phyloP scores from a whole-genome alignment of 2,113 vertebrate species.

The Accipiter virgatus region DNA sequence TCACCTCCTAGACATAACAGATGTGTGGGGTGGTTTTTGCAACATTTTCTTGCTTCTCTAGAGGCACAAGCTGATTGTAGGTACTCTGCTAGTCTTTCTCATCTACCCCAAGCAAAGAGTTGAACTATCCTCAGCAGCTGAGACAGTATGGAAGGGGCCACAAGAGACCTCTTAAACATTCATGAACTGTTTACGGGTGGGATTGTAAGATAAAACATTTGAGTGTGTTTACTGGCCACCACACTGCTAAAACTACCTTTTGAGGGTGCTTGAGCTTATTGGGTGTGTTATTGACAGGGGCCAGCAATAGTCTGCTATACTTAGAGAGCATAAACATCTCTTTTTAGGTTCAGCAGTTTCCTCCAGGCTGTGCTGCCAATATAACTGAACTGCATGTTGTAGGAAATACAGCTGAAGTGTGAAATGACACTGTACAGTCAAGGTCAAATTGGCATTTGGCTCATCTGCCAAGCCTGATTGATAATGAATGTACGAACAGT shows the following conservation, averaged over 20 bases:
- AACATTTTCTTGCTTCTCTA: not conserved
- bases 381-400: not conserved
- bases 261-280: not conserved
- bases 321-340: not conserved
- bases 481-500: not conserved
- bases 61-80: not conserved
- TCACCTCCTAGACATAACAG: fast-evolving
- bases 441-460: not conserved
- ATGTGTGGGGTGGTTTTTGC: not conserved
- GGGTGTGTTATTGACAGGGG: not conserved
- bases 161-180: not conserved
- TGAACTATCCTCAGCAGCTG: not conserved
- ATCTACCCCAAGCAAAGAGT: not conserved
- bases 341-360: not conserved
- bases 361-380: not conserved
- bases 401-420: not conserved
- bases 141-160: not conserved
- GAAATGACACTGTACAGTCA: not conserved
- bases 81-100: not conserved
- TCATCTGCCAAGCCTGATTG: not conserved
- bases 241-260: not conserved
- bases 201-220: not conserved
- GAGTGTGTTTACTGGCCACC: not conserved
- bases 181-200: not conserved
- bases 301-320: not conserved